Percentiles rank a stretch among this genome's conserved stretches.
These are phyloP conservation scores for Anneissia japonica DNA, from an alignment of 35 echinoderm and acorn worm species.

Conservation along the genomic window DNA sequence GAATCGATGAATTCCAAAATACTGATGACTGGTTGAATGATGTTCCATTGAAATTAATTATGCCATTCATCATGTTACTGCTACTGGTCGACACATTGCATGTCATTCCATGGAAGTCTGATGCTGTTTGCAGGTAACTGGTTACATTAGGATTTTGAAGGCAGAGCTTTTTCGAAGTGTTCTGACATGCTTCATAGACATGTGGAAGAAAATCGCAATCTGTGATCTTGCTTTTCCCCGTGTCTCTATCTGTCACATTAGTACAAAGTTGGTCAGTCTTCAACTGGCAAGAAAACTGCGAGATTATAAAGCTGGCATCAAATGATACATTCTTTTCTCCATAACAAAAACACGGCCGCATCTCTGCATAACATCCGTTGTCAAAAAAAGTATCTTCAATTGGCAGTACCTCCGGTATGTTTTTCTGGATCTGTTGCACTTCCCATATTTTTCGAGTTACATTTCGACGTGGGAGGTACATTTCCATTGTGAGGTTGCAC, in stretches of 20 bases:
- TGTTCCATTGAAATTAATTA: neutral
- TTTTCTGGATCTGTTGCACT: neutral
- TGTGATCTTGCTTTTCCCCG: neutral
- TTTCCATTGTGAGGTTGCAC: slow-evolving; percentile 26
- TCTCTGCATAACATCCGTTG: slow-evolving; percentile 31
- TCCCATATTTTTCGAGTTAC: slow-evolving; percentile 40
- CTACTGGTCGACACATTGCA: neutral
- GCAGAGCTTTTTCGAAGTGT: neutral
- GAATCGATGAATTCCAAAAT: neutral
- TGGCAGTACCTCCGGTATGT: slow-evolving; percentile 22
- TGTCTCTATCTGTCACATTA: neutral
- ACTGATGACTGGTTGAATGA: neutral
- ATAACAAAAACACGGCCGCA: neutral
- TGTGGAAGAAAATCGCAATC: neutral
- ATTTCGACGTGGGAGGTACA: slow-evolving; percentile 38
- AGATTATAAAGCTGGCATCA: neutral
- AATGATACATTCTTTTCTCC: neutral
- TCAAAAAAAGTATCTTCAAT: slow-evolving; percentile 45
- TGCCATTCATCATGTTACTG: neutral
- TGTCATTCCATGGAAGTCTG: neutral
- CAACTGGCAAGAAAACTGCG: neutral
- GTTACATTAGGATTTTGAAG: neutral
- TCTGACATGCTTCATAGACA: neutral
- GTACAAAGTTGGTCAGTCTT: neutral
- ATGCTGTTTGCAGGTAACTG: neutral